phyloP scores from a whole-genome alignment of 2,888 invertebrate species.

The Tetrapedia diversipes region DNA sequence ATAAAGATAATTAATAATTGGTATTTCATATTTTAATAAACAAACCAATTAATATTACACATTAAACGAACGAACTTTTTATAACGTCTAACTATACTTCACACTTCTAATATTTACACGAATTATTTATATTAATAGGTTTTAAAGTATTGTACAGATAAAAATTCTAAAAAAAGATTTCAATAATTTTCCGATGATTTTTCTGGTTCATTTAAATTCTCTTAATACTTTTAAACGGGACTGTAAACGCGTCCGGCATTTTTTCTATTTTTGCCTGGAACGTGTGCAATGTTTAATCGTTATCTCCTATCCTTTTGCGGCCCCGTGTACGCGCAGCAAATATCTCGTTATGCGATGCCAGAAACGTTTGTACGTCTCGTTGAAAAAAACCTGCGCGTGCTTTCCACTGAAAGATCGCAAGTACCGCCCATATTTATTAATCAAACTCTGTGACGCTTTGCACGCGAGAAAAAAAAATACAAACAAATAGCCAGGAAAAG shows the following conservation, averaged over 20 bases:
- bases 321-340: conserved; percentile 2
- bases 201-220: too few relatives aligned
- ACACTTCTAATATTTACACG: too few relatives aligned
- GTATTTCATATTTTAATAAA: too few relatives aligned
- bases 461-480: neutral
- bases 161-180: too few relatives aligned
- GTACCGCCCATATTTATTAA: conserved; percentile 3
- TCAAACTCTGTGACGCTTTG: neutral
- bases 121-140: too few relatives aligned
- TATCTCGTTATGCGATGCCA: conserved; percentile 15
- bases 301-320: conserved; percentile 9
- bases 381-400: neutral
- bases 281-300: conserved; percentile 11
- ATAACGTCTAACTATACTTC: too few relatives aligned
- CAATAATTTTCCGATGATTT: too few relatives aligned
- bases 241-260: neutral
- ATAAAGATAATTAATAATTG: too few relatives aligned
- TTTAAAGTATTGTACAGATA: too few relatives aligned
- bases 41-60: too few relatives aligned
- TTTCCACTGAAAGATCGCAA: neutral
- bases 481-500: neutral
- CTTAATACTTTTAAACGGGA: too few relatives aligned
- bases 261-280: neutral
- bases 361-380: neutral
- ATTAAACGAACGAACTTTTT: too few relatives aligned